These are phyloP conservation scores for Atlantisia rogersi DNA, from an alignment of 2,113 vertebrate species.

Conservation along the genomic window DNA sequence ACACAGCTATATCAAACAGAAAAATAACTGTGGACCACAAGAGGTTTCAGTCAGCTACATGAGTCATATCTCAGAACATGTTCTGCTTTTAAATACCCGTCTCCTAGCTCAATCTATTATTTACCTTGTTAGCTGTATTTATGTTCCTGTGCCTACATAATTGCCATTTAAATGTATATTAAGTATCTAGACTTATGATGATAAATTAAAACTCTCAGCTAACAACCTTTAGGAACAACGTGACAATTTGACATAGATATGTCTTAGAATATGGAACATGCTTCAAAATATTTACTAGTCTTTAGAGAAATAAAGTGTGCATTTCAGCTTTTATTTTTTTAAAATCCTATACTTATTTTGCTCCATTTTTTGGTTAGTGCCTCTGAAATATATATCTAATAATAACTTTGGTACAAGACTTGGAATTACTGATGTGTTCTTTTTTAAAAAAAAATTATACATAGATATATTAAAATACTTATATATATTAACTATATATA, in stretches of 20 bases:
- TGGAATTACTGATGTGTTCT: background rate
- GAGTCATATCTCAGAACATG: background rate
- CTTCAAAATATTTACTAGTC: background rate
- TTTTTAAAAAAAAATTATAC: background rate
- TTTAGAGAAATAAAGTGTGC: background rate
- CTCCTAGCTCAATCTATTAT: background rate
- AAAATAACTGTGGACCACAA: background rate
- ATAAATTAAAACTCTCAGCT: background rate
- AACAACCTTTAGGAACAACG: background rate
- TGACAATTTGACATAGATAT: background rate
- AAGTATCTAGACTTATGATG: background rate
- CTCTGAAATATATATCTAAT: background rate
- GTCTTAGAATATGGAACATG: background rate
- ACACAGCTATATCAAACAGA: background rate
- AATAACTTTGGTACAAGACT: background rate
- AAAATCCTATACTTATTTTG: background rate
- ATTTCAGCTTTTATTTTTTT: background rate
- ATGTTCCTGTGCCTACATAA: background rate
- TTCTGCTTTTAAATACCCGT: background rate
- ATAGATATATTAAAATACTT: background rate
- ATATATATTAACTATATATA: background rate
- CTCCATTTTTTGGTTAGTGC: background rate
- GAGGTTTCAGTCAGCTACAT: background rate
- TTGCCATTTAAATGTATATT: background rate
- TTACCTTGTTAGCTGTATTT: background rate